Percentiles rank a stretch among this genome's conserved stretches.
These are phyloP conservation scores for Bovichtus variegatus DNA, from an alignment of 2,797 vertebrate genomes.

Conservation along the genomic window DNA sequence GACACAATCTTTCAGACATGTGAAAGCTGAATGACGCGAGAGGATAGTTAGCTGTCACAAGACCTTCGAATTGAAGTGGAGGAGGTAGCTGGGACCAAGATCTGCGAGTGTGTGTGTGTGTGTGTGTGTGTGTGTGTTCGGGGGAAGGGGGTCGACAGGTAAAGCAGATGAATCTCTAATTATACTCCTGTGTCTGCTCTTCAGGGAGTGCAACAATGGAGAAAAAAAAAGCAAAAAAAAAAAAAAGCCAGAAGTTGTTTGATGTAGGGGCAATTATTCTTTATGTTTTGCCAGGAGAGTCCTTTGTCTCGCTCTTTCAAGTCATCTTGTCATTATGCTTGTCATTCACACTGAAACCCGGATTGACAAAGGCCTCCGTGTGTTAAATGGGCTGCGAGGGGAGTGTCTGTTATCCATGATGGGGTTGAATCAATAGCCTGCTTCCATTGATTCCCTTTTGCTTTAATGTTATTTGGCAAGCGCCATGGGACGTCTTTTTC, in stretches of 20 bases:
- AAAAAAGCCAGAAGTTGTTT: slow-evolving; percentile 27
- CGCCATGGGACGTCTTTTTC: slow-evolving; percentile 17
- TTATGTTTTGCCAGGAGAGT: slow-evolving; percentile 29
- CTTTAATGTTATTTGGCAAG: slow-evolving; percentile 67
- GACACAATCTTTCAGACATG: slow-evolving; percentile 48
- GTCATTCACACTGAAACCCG: slow-evolving; percentile 46
- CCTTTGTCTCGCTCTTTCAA: slow-evolving; percentile 38
- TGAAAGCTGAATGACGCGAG: slow-evolving; percentile 37
- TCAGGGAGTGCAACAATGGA: slow-evolving; percentile 13
- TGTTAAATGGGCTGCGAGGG: slow-evolving; percentile 70
- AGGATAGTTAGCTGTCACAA: slow-evolving; percentile 41
- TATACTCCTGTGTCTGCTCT: slow-evolving; percentile 41
- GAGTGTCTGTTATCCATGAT: slow-evolving; percentile 63
- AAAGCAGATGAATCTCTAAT: slow-evolving; percentile 57
- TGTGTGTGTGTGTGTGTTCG: slow-evolving; percentile 24
- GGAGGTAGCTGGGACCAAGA: slow-evolving; percentile 5
- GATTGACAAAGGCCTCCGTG: slow-evolving; percentile 62
- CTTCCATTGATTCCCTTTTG: slow-evolving; percentile 64
- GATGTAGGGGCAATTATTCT: slow-evolving; percentile 22
- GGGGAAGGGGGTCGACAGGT: slow-evolving; percentile 33
- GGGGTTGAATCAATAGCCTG: slow-evolving; percentile 68
- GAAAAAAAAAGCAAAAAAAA: slow-evolving; percentile 8
- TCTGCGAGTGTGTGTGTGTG: slow-evolving; percentile 28
- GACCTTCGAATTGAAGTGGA: slow-evolving; percentile 28
- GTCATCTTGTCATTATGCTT: slow-evolving; percentile 57